Conservation (phyloP, 1,140 invertebrate genomes). For the Micrasema longulum region DNA sequence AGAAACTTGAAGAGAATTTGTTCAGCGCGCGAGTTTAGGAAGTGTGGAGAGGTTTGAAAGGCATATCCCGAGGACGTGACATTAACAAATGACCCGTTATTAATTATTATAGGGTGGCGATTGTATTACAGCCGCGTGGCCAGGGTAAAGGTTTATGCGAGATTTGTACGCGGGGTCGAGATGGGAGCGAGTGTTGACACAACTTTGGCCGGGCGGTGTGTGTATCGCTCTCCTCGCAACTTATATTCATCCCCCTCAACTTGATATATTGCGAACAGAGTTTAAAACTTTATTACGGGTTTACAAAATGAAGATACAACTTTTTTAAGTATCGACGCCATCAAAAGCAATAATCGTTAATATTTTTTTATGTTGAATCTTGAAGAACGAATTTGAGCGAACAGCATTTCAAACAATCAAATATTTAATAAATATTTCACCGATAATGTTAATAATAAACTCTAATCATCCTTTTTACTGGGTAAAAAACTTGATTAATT, state of each 20-base stretch:
- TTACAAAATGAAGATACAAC: conserved; percentile 7
- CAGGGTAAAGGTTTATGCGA: conserved; percentile 38
- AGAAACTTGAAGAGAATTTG: conserved; percentile 22
- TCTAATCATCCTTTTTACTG: no score
- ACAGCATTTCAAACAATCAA: no score
- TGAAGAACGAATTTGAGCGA: no score
- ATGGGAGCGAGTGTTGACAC: conserved; percentile 34
- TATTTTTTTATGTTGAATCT: neutral
- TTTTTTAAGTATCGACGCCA: neutral
- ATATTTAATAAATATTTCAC: no score
- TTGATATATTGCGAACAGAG: conserved; percentile 16
- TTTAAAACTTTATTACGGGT: conserved; percentile 10
- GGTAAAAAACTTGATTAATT: no score
- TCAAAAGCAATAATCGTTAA: neutral
- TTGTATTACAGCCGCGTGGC: conserved; percentile 37
- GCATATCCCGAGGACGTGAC: conserved; percentile 42
- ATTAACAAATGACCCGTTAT: conserved; percentile 54
- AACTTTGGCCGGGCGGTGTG: neutral
- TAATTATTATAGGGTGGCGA: conserved; percentile 53
- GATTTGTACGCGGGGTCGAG: conserved; percentile 41
- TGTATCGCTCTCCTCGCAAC: neutral
- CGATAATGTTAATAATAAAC: no score
- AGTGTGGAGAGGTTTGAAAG: conserved; percentile 9
- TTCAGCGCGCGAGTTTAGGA: neutral
- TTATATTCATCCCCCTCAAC: conserved; percentile 13